phyloP scores from a whole-genome alignment of 2,888 invertebrate genomes.

The Epinotia ramella region DNA sequence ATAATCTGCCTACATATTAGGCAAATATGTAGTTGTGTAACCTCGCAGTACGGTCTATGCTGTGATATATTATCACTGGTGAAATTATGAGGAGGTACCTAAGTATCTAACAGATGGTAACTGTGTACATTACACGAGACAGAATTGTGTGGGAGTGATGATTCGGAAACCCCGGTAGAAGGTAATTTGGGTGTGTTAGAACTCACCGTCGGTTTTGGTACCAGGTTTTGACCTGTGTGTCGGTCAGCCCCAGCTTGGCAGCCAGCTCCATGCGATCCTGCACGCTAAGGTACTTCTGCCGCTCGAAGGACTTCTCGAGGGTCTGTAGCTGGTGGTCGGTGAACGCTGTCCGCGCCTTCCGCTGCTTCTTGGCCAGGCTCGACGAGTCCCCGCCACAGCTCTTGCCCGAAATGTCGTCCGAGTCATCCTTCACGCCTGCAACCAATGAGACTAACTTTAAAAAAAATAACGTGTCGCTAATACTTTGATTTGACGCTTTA shows the following conservation, averaged over 20 bases:
- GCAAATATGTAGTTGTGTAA: constrained; percentile 32
- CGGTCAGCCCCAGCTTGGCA: constrained; percentile 96
- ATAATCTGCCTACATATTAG: constrained; percentile 38
- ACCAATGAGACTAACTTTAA: constrained; percentile 50
- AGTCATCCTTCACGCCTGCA: constrained; percentile 94
- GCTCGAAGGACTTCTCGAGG: constrained; percentile 97
- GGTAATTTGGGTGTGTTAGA: constrained; percentile 16
- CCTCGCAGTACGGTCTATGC: constrained; percentile 2
- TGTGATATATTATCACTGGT: constrained; percentile 6
- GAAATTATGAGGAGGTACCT: not conserved
- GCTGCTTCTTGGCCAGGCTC: constrained; percentile 94
- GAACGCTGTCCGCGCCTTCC: constrained; percentile 99
- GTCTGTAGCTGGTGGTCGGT: constrained; percentile 99
- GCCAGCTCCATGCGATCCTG: constrained; percentile 99
- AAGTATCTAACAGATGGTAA: not conserved
- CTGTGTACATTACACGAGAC: constrained; percentile 6
- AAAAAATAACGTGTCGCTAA: constrained; percentile 37
- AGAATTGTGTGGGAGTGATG: not conserved
- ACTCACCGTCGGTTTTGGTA: constrained; percentile 98
- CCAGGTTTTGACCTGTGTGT: constrained; percentile 99
- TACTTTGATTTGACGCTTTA: not conserved
- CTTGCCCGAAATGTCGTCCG: constrained; percentile 88
- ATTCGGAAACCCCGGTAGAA: constrained; percentile 4
- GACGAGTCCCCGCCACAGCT: constrained; percentile 78
- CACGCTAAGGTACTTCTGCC: constrained; percentile 98